Evolutionary conservation across 2,797 vertebrate genomes (phyloP), one percentile per base, ranked within the genome.

Genomic region (Periophthalmus magnuspinnatus): DNA sequence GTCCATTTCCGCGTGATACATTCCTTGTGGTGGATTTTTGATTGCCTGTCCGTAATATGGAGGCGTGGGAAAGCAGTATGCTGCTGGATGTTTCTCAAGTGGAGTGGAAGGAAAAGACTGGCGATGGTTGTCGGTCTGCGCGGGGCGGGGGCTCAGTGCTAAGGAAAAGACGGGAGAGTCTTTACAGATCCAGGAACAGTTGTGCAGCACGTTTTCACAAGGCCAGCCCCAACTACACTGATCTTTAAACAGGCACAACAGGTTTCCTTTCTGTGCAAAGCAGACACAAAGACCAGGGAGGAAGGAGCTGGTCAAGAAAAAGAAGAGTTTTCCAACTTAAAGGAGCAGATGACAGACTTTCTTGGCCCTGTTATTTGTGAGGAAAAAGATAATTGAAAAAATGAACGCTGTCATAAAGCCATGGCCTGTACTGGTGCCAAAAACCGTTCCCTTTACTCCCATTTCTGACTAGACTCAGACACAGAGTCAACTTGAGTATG

Each of bases 281-380:
- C 65, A 69, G 55, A 67, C 67, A 67, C 62, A 67, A 66, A 70
- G 28, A 69, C 69, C 45, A 77, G 55, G 67, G 80, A 79, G 77
- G 89, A 86, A 85, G 90, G 86, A 78, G 84, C 79, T 79, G 63
- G 71, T 33, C n/a, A 78, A 76, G 78, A 86, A 86, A 86, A 66
- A 47, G 22, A 60, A 69, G 47, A 65, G 21, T 66, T 77, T 76
- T 5, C 56, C 60, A 69, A 56, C 75, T 86, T 88, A 88, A 89
- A 86, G 86, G 61, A 81, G 72, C 75, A 87, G 77, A 61, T 66
- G 48, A n/a, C 8, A 5, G 55, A 70, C 69, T 47, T 62, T 74
- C 69, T 62, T 81, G 72, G 68, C 72, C 56, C n/a, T 36, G 0
- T 64, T 71, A 65, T 32, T 6, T 45, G 21, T 28, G 16, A 45